Conservation (phyloP, 1,140 invertebrate species). For the Holcopasites calliopsidis region DNA sequence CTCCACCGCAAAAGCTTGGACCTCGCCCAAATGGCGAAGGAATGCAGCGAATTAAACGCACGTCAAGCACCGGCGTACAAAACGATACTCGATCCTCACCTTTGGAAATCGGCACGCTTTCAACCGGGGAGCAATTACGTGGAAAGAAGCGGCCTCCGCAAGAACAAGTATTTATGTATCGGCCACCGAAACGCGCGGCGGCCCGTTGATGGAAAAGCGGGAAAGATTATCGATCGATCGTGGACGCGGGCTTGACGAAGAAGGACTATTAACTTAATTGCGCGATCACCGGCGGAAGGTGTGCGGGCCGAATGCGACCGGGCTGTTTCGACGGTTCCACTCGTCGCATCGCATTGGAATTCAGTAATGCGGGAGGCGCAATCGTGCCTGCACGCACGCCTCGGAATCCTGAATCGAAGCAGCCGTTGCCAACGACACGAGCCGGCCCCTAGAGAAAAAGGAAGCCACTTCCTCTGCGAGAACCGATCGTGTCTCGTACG, state of each 20-base stretch:
- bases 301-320: constrained; percentile 45
- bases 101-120: not conserved
- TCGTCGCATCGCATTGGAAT: constrained; percentile 30
- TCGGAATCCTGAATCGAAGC: constrained; percentile 42
- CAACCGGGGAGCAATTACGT: not conserved
- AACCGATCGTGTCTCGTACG: constrained; percentile 3
- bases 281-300: constrained; percentile 11
- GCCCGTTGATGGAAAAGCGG: not conserved
- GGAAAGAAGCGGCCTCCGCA: too few species aligned
- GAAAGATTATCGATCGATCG: constrained; percentile 27
- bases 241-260: constrained; percentile 10
- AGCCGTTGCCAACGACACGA: constrained; percentile 3
- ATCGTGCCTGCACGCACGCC: constrained; percentile 35
- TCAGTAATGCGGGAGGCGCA: constrained; percentile 45
- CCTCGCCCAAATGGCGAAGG: not conserved
- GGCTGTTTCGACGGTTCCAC: constrained; percentile 36
- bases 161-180: not conserved
- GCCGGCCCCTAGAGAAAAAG: constrained; percentile 14
- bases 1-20: too few species aligned
- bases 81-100: not conserved
- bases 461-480: not conserved
- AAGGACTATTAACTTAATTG: constrained; percentile 51
- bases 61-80: not conserved
- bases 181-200: too few species aligned
- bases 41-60: not conserved